A percentile compares a stretch with the other conserved stretches of the same genome.
Evolutionary conservation across 2,888 invertebrate genomes (phyloP).

Genomic region (Deilephila porcellus): DNA sequence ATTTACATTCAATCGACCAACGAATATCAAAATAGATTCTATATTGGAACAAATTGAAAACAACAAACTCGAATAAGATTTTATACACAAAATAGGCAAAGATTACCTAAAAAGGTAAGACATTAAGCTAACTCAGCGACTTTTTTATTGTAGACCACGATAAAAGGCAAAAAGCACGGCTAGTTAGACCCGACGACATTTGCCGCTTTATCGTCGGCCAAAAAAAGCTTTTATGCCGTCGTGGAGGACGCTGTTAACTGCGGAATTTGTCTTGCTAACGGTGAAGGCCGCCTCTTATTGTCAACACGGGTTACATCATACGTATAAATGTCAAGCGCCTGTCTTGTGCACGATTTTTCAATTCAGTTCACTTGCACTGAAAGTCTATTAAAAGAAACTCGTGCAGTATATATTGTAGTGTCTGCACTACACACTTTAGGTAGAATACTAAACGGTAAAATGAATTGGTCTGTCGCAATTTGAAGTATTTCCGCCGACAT

Average conservation of each 20-base stretch:
- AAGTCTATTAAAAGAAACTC: too few relatives aligned
- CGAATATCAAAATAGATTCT: too few relatives aligned
- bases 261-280: constrained; percentile 19
- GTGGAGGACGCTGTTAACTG: constrained; percentile 15
- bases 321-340: not conserved
- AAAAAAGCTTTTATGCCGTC: constrained; percentile 21
- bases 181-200: constrained; percentile 21
- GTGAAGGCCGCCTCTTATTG: constrained; percentile 33
- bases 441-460: too few relatives aligned
- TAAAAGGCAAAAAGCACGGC: constrained; percentile 21
- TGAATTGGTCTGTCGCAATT: too few relatives aligned
- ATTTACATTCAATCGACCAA: too few relatives aligned
- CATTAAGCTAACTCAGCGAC: constrained; percentile 21
- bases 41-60: not conserved
- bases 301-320: constrained; percentile 6
- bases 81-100: not conserved
- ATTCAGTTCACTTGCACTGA: too few relatives aligned
- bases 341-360: not conserved
- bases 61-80: not conserved
- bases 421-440: too few relatives aligned
- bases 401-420: too few relatives aligned
- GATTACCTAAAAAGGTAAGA: constrained; percentile 8
- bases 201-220: constrained; percentile 18
- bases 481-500: too few relatives aligned
- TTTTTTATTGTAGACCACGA: constrained; percentile 15